Conservation (phyloP, 2,113 vertebrate genomes). For the Circaetus gallicus region DNA sequence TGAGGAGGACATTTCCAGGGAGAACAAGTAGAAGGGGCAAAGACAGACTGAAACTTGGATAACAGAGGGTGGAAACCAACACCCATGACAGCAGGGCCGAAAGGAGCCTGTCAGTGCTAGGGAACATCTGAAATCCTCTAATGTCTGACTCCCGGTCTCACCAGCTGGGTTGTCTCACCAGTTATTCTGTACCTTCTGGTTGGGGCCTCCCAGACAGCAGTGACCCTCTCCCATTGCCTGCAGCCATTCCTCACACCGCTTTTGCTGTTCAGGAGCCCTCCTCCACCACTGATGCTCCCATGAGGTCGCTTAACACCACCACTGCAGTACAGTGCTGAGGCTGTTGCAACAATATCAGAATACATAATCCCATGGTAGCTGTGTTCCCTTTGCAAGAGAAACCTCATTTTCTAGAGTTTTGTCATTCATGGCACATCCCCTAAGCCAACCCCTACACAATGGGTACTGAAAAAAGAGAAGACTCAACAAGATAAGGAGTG, state of each 20-base stretch:
- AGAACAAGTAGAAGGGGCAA: background rate
- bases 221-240: background rate
- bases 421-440: background rate
- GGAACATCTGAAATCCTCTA: background rate
- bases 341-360: background rate
- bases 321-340: background rate
- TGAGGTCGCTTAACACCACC: background rate
- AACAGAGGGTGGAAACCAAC: background rate
- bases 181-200: background rate
- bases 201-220: background rate
- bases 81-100: background rate
- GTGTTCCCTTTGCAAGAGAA: background rate
- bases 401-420: background rate
- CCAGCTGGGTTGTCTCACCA: background rate
- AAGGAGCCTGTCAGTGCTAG: background rate
- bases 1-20: background rate
- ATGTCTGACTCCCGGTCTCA: background rate
- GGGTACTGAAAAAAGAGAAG: background rate
- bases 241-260: accelerated
- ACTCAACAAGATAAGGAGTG: background rate
- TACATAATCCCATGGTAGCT: background rate
- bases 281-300: background rate
- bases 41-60: background rate
- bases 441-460: background rate
- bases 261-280: background rate